Percentiles rank a stretch among this genome's conserved stretches.
Evolutionary conservation across 2,797 vertebrate genomes (phyloP).

Genomic region (Gephyroberyx darwinii): DNA sequence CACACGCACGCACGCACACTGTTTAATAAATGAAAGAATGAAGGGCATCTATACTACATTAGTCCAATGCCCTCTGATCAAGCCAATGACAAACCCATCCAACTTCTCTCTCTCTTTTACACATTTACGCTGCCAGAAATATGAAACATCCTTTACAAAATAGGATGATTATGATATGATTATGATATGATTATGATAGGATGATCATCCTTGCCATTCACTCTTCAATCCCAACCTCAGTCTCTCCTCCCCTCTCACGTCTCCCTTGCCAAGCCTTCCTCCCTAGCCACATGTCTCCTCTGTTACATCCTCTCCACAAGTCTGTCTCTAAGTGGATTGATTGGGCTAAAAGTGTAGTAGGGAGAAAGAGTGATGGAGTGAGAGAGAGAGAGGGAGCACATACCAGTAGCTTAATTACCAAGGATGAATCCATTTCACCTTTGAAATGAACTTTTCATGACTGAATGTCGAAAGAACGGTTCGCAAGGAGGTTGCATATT

Average conservation of each 20-base stretch:
- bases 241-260: slow-evolving; percentile 6
- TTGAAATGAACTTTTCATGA: slow-evolving; percentile 66
- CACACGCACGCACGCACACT: not conserved
- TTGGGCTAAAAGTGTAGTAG: slow-evolving; percentile 58
- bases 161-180: no score
- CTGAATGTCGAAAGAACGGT: slow-evolving; percentile 21
- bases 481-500: not conserved
- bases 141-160: slow-evolving; percentile 11
- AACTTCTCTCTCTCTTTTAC: slow-evolving; percentile 12
- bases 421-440: slow-evolving; percentile 5
- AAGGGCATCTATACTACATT: slow-evolving; percentile 51
- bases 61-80: slow-evolving; percentile 16
- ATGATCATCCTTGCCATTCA: slow-evolving; percentile 43
- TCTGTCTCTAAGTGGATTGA: slow-evolving; percentile 75
- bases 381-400: slow-evolving; percentile 8
- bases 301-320: slow-evolving; percentile 59
- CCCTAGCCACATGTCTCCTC: slow-evolving; percentile 42
- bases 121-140: slow-evolving; percentile 24
- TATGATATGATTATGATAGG: no score
- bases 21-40: slow-evolving; percentile 28
- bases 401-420: not conserved
- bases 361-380: slow-evolving; percentile 15
- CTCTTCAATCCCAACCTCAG: slow-evolving; percentile 36
- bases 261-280: slow-evolving; percentile 1
- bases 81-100: not conserved